A percentile compares a stretch with the other conserved stretches of the same genome.
These are phyloP conservation scores for Balaeniceps rex DNA, from an alignment of 2,113 vertebrate species.

Conservation along the genomic window DNA sequence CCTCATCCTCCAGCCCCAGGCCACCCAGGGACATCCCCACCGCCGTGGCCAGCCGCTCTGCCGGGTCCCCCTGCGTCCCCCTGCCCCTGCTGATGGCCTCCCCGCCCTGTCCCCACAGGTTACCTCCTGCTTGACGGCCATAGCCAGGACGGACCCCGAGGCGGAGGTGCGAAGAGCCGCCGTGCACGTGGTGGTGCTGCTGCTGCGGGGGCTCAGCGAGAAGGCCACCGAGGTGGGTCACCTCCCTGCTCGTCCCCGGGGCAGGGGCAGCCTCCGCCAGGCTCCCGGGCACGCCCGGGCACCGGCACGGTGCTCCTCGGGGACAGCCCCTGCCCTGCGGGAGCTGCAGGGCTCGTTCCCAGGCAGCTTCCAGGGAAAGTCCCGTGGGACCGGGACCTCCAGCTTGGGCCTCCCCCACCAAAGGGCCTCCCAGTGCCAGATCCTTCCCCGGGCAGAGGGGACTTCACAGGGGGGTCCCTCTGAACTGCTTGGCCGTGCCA, in stretches of 20 bases:
- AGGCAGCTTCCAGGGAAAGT: neutral
- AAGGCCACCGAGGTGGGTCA: conserved; percentile 85
- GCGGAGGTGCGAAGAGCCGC: conserved; percentile 89
- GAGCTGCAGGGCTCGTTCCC: neutral
- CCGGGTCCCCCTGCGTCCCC: rapidly evolving
- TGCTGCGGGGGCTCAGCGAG: conserved; percentile 88
- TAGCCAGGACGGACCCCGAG: conserved; percentile 84
- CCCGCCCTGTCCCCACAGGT: conserved; percentile 48
- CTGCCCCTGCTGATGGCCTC: neutral
- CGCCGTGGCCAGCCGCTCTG: rapidly evolving
- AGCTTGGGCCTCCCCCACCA: neutral
- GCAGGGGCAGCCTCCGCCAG: too few species aligned
- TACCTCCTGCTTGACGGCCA: conserved; percentile 73
- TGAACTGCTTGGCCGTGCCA: neutral
- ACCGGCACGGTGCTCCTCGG: neutral
- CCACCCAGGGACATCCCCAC: neutral
- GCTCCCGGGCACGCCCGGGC: neutral
- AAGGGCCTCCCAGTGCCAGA: rapidly evolving
- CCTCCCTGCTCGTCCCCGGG: neutral
- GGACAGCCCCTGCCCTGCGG: rapidly evolving
- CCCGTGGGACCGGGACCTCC: neutral
- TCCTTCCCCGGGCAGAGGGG: neutral
- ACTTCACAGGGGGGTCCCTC: rapidly evolving
- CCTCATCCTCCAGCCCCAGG: neutral
- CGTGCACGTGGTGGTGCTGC: conserved; percentile 83